Conservation (phyloP, 2,888 invertebrate genomes). For the Chloroclysta siterata region DNA sequence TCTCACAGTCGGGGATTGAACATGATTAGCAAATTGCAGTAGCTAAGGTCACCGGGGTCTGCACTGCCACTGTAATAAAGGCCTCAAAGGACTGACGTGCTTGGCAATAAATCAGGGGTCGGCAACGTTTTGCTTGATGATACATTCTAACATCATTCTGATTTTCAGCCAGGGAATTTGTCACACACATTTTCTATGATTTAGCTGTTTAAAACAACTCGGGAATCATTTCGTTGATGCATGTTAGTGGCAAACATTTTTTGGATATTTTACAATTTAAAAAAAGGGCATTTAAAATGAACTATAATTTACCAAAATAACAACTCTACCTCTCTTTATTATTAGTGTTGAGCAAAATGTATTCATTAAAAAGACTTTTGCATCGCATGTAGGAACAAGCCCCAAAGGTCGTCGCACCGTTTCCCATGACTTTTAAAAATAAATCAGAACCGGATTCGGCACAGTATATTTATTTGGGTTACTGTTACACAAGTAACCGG, state of each 20-base stretch:
- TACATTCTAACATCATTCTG: background rate
- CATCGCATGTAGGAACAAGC: conserved; percentile 30
- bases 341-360: background rate
- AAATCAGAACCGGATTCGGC: conserved; percentile 61
- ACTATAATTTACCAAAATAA: too few species aligned
- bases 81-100: conserved; percentile 6
- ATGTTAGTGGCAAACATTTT: too few species aligned
- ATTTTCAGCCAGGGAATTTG: background rate
- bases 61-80: conserved; percentile 16
- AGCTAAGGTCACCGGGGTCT: conserved; percentile 9
- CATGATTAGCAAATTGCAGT: conserved; percentile 35
- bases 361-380: conserved; percentile 12
- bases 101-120: conserved; percentile 7
- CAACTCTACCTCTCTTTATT: background rate
- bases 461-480: conserved; percentile 69
- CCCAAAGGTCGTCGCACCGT: conserved; percentile 58
- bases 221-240: too few species aligned
- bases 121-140: background rate
- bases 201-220: background rate
- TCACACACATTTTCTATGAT: background rate
- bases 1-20: conserved; percentile 6
- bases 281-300: too few species aligned
- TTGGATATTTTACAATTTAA: too few species aligned
- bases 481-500: conserved; percentile 60
- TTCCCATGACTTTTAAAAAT: conserved; percentile 58